Evolutionary conservation across 2,113 vertebrate species (phyloP), one percentile per base, ranked within the genome.

Genomic region (Neotoma lepida): DNA sequence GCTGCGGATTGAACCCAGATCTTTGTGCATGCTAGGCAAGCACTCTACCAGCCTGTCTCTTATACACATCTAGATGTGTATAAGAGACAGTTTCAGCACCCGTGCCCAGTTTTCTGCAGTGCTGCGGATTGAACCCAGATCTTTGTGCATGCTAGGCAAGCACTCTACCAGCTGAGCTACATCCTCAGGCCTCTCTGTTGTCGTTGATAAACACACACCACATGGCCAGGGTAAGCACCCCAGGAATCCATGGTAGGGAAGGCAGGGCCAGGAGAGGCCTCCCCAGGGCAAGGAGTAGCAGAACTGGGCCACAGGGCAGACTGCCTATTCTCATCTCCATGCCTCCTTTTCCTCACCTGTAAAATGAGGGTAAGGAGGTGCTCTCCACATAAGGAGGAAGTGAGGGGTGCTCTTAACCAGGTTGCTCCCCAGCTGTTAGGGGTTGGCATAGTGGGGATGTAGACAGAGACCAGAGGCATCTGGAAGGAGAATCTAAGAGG

Each of bases 331-430:
- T 30, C 18, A 20, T 70, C 71, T 39, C 54, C 0, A 1, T 33
- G 71, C 71, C 78, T 94, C 44, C 44, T 89, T 58, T 91, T 88
- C 61, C 73, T 70, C 66, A 49, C 85, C n/a, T 85, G 89, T 58
- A 64, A 86, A 66, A 64, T 26, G 74, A 64, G 10, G 12, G 0
- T 70, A 64, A 70, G 0, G 7, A 84, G 41, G 46, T 82, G 15
- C n/a, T 66, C 39, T 8, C 4, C 49, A 73, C 33, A 26, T 10
- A 28, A 88, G 87, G 44, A 39, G 54, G 76, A 74, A 94, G 39
- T 51, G 56, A 73, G 26, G 22, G 6, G 5, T 41, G 35, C 20
- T 39, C 49, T 68, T 82, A 61, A 14, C 56, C 49, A 7, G 39
- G 30, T 51, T 80, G 56, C 13, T 68, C 41, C 81, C 85, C 33